Conservation (phyloP, 2,888 invertebrate genomes). For the Synergus gifuensis region DNA sequence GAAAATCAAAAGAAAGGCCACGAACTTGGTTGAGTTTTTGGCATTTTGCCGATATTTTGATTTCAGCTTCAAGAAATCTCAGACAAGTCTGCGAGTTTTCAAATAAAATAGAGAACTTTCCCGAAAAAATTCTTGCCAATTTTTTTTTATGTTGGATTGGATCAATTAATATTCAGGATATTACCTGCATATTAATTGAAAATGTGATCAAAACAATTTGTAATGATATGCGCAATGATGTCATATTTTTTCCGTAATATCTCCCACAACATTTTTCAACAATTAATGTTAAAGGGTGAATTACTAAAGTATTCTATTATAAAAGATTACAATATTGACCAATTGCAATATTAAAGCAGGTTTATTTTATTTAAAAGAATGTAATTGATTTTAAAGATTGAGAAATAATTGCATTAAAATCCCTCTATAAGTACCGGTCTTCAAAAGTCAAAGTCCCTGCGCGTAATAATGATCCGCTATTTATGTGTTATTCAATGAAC, state of each 20-base stretch:
- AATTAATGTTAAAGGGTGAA: too few species aligned
- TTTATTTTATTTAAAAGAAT: not conserved
- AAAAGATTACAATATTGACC: not conserved
- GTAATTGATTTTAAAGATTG: not conserved
- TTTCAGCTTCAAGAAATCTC: not conserved
- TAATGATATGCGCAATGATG: too few species aligned
- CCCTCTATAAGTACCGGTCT: not conserved
- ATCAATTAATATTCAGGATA: not conserved
- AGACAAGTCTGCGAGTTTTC: not conserved
- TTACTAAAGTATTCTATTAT: not conserved
- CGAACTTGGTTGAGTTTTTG: constrained; percentile 28
- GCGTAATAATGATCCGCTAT: not conserved
- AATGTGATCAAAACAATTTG: too few species aligned
- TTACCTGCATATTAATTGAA: not conserved
- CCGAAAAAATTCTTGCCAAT: not conserved
- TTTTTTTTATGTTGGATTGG: not conserved
- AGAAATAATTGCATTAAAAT: not conserved
- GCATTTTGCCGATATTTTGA: constrained; percentile 28
- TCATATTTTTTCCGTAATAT: too few species aligned
- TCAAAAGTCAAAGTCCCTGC: constrained; percentile 1
- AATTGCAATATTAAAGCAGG: not conserved
- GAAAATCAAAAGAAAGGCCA: constrained; percentile 34
- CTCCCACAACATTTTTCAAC: too few species aligned
- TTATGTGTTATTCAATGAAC: constrained; percentile 15
- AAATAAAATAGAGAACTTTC: not conserved